Evolutionary conservation across 2,888 invertebrate genomes (phyloP).

Genomic region (Volucella zonaria): DNA sequence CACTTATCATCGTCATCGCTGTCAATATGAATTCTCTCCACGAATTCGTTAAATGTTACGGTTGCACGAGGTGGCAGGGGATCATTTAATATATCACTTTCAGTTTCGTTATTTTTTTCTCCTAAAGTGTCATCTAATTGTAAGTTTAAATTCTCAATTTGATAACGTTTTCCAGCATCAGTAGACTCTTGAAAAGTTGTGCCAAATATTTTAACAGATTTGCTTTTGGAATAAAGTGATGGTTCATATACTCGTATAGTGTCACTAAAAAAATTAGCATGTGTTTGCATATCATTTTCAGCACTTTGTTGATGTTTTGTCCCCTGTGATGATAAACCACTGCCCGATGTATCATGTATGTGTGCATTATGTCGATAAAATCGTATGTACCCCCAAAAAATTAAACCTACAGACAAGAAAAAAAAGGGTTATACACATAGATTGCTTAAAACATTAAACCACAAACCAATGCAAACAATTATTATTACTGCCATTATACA

Average conservation of each 20-base stretch:
- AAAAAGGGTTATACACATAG: not conserved
- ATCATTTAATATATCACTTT: constrained; percentile 39
- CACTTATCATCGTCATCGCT: constrained; percentile 39
- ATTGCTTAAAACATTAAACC: not conserved
- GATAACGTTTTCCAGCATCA: constrained; percentile 51
- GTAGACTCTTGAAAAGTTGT: constrained; percentile 58
- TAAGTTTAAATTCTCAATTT: constrained; percentile 24
- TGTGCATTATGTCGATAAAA: not conserved
- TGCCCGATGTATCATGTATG: not conserved
- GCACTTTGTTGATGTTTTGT: constrained; percentile 22
- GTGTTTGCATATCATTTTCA: constrained; percentile 19
- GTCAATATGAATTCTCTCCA: constrained; percentile 84
- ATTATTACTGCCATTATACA: constrained; percentile 64
- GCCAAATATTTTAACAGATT: constrained; percentile 49
- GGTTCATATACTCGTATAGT: not conserved
- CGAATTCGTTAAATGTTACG: constrained; percentile 85
- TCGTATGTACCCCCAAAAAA: constrained; percentile 13
- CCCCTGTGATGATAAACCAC: constrained; percentile 4
- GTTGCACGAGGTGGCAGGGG: constrained; percentile 82
- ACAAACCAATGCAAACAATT: constrained; percentile 66
- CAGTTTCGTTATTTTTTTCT: constrained; percentile 21
- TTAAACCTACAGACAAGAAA: constrained; percentile 26
- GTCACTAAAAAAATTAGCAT: constrained; percentile 14
- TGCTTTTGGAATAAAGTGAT: constrained; percentile 47
- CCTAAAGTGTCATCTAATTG: constrained; percentile 1